These are phyloP conservation scores for Semibalanus balanoides DNA, from an alignment of 1,140 invertebrate species.

Conservation along the genomic window DNA sequence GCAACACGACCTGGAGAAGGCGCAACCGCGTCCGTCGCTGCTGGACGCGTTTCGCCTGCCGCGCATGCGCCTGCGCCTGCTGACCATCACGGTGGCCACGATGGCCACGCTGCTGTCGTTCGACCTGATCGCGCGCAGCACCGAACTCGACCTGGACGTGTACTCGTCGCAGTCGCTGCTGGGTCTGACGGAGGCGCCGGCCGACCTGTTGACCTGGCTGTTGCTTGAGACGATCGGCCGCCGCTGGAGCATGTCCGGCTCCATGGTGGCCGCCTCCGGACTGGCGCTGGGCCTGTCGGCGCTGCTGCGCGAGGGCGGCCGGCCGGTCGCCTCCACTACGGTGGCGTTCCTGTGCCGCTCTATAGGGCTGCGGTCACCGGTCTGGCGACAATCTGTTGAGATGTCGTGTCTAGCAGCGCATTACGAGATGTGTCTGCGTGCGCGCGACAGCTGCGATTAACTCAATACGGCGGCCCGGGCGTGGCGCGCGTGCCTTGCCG, in stretches of 20 bases:
- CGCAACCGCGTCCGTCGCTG: not conserved
- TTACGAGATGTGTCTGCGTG: too few species aligned
- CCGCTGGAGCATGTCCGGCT: constrained; percentile 63
- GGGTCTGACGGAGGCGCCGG: constrained; percentile 62
- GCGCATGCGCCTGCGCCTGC: not conserved
- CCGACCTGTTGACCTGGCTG: constrained; percentile 61
- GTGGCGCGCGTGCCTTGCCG: not conserved
- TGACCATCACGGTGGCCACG: constrained; percentile 5
- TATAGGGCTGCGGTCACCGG: constrained; percentile 6
- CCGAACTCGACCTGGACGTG: constrained; percentile 45
- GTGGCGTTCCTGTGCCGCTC: constrained; percentile 10
- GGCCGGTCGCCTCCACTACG: not conserved
- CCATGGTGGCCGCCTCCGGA: constrained; percentile 3
- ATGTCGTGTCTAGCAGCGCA: constrained; percentile 6
- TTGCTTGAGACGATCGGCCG: constrained; percentile 66
- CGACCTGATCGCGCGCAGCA: constrained; percentile 16
- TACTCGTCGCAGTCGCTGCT: constrained; percentile 72
- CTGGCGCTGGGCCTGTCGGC: not conserved
- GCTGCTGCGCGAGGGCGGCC: not conserved
- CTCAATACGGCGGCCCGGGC: not conserved
- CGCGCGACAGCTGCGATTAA: too few species aligned
- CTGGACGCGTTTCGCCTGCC: not conserved
- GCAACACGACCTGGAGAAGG: not conserved
- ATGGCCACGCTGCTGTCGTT: constrained; percentile 13
- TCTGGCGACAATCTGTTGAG: constrained; percentile 9